Conservation (phyloP, 2,797 vertebrate species). For the Tokudaia tokunoshimensis region DNA sequence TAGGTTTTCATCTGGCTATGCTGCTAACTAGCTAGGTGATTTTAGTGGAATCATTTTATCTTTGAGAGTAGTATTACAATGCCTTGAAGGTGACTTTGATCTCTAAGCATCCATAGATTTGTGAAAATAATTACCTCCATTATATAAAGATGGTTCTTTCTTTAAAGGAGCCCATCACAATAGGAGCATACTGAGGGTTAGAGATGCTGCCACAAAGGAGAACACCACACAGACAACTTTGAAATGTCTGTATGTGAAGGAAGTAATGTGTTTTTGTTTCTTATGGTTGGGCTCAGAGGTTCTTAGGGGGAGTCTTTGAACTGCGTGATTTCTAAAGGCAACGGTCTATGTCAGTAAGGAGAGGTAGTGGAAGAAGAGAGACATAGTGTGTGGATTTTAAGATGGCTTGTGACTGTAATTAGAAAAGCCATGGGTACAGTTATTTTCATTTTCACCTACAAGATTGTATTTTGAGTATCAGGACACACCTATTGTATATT, state of each 20-base stretch:
- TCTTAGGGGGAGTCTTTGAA: conserved; percentile 50
- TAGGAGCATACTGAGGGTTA: conserved; percentile 26
- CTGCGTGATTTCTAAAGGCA: conserved; percentile 49
- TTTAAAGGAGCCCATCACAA: conserved; percentile 38
- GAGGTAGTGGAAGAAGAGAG: neutral
- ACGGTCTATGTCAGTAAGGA: neutral
- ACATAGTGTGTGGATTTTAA: conserved; percentile 5
- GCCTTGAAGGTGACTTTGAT: conserved; percentile 39
- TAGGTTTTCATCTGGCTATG: conserved; percentile 33
- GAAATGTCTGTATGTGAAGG: conserved; percentile 22
- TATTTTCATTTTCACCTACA: neutral
- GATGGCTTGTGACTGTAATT: neutral
- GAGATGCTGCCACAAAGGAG: conserved; percentile 29
- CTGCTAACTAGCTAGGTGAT: conserved; percentile 23
- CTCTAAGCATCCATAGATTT: conserved; percentile 64
- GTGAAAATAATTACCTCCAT: conserved; percentile 67
- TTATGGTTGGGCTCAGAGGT: conserved; percentile 14
- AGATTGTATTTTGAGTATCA: neutral
- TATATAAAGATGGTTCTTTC: neutral
- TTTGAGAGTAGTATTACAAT: conserved; percentile 26
- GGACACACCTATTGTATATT: neutral
- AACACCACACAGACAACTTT: conserved; percentile 5
- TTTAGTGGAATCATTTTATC: conserved; percentile 44
- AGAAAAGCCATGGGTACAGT: neutral
- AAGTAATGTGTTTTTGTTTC: conserved; percentile 28